These are phyloP conservation scores for Drosophila eugracilis DNA, from an alignment of 1,140 invertebrate genomes.

Conservation along the genomic window DNA sequence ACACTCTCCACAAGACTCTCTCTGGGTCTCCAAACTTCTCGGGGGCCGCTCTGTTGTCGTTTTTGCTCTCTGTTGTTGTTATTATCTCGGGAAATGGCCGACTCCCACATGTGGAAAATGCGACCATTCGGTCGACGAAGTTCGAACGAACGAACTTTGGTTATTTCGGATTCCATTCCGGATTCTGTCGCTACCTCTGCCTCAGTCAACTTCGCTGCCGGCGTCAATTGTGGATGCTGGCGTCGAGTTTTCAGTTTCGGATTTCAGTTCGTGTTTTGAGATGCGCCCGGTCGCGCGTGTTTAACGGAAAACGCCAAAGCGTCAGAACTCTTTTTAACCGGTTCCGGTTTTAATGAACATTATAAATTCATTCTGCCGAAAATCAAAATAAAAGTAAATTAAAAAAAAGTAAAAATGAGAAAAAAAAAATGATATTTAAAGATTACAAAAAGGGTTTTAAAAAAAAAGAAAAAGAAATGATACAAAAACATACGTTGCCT, in stretches of 20 bases:
- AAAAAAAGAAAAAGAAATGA: background rate
- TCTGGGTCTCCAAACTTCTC: conserved; percentile 40
- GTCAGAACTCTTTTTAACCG: conserved; percentile 39
- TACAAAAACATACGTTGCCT: conserved; percentile 35
- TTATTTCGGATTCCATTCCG: conserved; percentile 75
- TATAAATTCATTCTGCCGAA: conserved; percentile 25
- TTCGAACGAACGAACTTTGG: conserved; percentile 44
- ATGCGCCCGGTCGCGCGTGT: conserved; percentile 79
- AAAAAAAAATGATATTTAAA: conserved; percentile 2
- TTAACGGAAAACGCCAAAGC: conserved; percentile 60
- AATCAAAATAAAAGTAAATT: conserved; percentile 10
- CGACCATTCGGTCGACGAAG: conserved; percentile 17
- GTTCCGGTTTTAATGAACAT: conserved; percentile 37
- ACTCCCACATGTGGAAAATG: conserved; percentile 27
- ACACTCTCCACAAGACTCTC: conserved; percentile 7
- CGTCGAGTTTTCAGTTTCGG: conserved; percentile 59
- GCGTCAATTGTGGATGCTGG: conserved; percentile 30
- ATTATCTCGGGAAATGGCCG: conserved; percentile 67
- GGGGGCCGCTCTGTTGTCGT: conserved; percentile 37
- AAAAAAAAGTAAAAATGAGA: background rate
- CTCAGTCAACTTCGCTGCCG: conserved; percentile 7
- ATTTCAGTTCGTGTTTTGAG: conserved; percentile 84
- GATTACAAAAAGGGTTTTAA: background rate
- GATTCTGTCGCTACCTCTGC: conserved; percentile 50
- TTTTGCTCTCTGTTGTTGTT: conserved; percentile 79